These are phyloP conservation scores for Drosophila atroscutellata DNA, from an alignment of 2,888 invertebrate species.

Conservation along the genomic window DNA sequence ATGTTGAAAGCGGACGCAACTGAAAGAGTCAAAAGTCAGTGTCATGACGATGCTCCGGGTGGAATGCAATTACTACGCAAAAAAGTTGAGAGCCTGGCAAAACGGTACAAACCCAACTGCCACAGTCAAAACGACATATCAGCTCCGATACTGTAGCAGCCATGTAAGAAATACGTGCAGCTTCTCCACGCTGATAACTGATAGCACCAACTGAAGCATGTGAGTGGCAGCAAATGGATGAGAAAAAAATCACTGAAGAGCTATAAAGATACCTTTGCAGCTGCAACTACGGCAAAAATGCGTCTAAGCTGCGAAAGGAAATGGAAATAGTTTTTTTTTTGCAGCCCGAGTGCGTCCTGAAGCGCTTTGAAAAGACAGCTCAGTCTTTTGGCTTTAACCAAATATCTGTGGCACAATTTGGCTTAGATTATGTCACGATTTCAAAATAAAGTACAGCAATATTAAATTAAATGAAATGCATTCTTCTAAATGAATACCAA, in stretches of 20 bases:
- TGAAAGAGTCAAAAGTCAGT: slow-evolving; percentile 20
- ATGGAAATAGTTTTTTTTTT: slow-evolving; percentile 28
- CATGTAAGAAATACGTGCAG: slow-evolving; percentile 53
- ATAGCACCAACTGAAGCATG: slow-evolving; percentile 15
- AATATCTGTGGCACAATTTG: slow-evolving; percentile 7
- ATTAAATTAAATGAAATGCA: slow-evolving; percentile 22
- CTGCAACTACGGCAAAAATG: slow-evolving; percentile 36
- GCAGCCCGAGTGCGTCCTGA: slow-evolving; percentile 8
- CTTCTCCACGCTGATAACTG: slow-evolving; percentile 17
- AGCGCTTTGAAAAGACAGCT: slow-evolving; percentile 22
- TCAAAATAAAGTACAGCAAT: slow-evolving; percentile 18
- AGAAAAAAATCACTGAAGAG: slow-evolving; percentile 3
- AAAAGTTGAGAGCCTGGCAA: not conserved
- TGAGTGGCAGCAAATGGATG: slow-evolving; percentile 24
- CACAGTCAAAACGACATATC: slow-evolving; percentile 63
- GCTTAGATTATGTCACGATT: slow-evolving; percentile 25
- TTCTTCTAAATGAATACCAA: not conserved
- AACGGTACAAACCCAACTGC: slow-evolving; percentile 14
- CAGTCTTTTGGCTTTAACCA: slow-evolving; percentile 23
- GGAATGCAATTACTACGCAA: slow-evolving; percentile 50
- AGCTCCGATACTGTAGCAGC: slow-evolving; percentile 56
- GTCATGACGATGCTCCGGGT: slow-evolving; percentile 46
- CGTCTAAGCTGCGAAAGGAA: slow-evolving; percentile 28
- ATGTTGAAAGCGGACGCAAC: slow-evolving; percentile 27
- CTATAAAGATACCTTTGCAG: slow-evolving; percentile 33